These are phyloP conservation scores for Procavia capensis DNA, from an alignment of 2,113 vertebrate species.

Conservation along the genomic window DNA sequence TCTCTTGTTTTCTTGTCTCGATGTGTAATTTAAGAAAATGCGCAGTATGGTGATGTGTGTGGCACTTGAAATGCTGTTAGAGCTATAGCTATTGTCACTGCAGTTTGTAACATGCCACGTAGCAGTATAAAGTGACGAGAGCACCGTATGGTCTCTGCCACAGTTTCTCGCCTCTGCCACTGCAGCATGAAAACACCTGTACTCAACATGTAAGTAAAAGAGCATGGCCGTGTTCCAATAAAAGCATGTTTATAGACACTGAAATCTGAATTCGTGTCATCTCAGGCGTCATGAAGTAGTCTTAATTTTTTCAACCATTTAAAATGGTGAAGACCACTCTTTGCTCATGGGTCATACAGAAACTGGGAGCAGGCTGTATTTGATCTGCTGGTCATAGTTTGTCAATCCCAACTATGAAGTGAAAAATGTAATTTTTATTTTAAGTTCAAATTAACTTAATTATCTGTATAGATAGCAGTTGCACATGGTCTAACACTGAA, in stretches of 20 bases:
- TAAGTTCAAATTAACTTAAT: neutral
- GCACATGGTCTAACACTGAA: neutral
- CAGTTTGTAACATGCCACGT: neutral
- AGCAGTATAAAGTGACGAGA: accelerated
- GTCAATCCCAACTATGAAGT: neutral
- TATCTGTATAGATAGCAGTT: neutral
- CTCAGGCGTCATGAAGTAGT: neutral
- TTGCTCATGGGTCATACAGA: neutral
- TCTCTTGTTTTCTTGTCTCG: neutral
- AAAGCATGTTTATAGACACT: neutral
- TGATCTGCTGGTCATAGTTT: neutral
- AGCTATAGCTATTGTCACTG: neutral
- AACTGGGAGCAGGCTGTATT: neutral
- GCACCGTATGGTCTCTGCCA: neutral
- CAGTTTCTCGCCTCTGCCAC: neutral
- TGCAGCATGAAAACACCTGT: neutral
- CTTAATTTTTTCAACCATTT: neutral
- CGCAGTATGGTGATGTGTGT: neutral
- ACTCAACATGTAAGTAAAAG: neutral
- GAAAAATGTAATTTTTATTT: neutral
- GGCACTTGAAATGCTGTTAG: too few species aligned
- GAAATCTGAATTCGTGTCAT: neutral
- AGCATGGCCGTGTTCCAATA: neutral
- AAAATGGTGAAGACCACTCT: neutral
- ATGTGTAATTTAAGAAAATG: neutral